Evolutionary conservation across 2,113 vertebrate species (phyloP).

Genomic region (Apteryx owenii): DNA sequence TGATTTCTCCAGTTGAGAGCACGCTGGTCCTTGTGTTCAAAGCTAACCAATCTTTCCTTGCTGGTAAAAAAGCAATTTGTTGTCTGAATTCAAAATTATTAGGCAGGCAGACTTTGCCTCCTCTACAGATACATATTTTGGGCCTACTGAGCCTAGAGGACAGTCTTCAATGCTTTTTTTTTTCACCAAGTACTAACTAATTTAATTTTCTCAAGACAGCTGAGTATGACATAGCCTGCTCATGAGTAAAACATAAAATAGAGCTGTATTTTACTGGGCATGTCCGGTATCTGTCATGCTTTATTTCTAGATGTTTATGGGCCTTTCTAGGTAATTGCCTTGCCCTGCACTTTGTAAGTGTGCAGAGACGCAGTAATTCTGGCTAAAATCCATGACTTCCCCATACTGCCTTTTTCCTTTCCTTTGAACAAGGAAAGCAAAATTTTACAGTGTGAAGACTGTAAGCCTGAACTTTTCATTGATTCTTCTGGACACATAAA

Average conservation of each 20-base stretch:
- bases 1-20: not conserved
- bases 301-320: not conserved
- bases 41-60: not conserved
- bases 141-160: not conserved
- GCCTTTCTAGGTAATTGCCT: not conserved
- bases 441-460: not conserved
- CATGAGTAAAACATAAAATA: not conserved
- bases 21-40: not conserved
- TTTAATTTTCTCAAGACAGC: not conserved
- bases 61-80: not conserved
- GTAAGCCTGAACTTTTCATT: not conserved
- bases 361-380: not conserved
- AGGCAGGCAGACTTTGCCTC: fast-evolving
- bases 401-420: not conserved
- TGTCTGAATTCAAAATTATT: not conserved
- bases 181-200: not conserved
- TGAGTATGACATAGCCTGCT: not conserved
- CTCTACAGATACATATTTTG: not conserved
- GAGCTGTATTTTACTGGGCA: not conserved
- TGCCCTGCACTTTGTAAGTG: not conserved
- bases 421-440: not conserved
- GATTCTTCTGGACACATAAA: not conserved
- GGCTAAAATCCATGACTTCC: not conserved
- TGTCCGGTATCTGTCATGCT: not conserved
- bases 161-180: not conserved